Percentiles rank a stretch among this genome's conserved stretches.
Conservation (phyloP, 2,113 vertebrate species). For the Setophaga coronata region DNA sequence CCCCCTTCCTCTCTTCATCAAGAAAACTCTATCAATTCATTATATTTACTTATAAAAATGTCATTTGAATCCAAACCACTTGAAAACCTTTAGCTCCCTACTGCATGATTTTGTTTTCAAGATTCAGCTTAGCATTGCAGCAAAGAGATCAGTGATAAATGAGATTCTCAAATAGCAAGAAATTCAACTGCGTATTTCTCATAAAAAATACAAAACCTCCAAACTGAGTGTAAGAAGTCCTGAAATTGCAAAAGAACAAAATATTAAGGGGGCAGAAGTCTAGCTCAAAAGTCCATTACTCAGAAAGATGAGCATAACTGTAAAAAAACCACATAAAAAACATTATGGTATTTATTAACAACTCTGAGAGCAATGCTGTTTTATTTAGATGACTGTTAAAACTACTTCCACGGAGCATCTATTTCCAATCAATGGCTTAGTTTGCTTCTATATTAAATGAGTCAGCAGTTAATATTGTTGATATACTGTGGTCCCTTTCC, state of each 20-base stretch:
- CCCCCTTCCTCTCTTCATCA: neutral
- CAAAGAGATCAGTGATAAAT: neutral
- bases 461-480: neutral
- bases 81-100: neutral
- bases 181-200: neutral
- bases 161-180: neutral
- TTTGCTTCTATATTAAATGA: neutral
- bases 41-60: neutral
- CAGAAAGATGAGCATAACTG: neutral
- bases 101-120: neutral
- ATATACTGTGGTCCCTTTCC: neutral
- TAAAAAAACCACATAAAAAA: neutral
- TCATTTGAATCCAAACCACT: neutral
- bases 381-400: slow-evolving; percentile 22
- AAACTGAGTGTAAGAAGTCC: neutral
- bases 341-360: neutral
- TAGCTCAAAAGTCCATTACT: neutral
- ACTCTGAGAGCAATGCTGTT: neutral
- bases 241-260: neutral
- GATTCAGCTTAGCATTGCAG: neutral
- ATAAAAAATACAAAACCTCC: neutral
- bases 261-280: neutral
- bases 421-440: neutral
- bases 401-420: neutral
- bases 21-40: neutral